These are phyloP conservation scores for Himalopsyche tibetana DNA, from an alignment of 2,888 invertebrate species.

Conservation along the genomic window DNA sequence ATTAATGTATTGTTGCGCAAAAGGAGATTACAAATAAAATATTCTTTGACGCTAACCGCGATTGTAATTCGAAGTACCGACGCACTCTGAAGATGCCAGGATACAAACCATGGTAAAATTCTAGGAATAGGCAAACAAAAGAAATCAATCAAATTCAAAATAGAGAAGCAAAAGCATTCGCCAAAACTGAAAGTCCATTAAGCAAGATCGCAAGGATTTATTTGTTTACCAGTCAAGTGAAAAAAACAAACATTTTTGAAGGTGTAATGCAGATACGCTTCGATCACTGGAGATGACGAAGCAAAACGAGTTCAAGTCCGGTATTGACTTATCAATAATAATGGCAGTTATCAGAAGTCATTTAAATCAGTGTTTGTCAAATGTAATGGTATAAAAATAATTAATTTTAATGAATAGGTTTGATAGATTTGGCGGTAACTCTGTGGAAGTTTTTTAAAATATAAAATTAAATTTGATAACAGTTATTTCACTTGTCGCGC, in stretches of 20 bases:
- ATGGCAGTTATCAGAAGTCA: not conserved
- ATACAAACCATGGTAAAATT: too few relatives aligned
- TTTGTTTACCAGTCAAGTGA: not conserved
- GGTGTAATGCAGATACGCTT: not conserved
- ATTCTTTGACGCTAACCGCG: too few relatives aligned
- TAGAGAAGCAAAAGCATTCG: not conserved
- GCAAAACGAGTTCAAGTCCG: constrained; percentile 8
- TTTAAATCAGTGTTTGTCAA: not conserved
- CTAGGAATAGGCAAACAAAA: not conserved
- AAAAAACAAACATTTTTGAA: not conserved
- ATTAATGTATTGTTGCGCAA: too few relatives aligned
- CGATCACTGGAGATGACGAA: not conserved
- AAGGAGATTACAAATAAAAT: too few relatives aligned
- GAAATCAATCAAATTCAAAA: constrained; percentile 5
- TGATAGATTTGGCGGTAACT: too few relatives aligned
- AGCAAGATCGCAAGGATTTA: not conserved
- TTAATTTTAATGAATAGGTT: too few relatives aligned
- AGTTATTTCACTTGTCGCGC: too few relatives aligned
- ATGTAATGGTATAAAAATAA: too few relatives aligned
- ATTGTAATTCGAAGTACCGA: too few relatives aligned
- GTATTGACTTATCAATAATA: constrained; percentile 20
- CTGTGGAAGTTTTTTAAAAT: too few relatives aligned
- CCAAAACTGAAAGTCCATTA: not conserved
- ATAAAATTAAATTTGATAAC: too few relatives aligned
- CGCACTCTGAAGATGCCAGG: too few relatives aligned